Base-by-base conservation (phyloP, 2,888 invertebrate genomes). In the Chirona hameri region DNA sequence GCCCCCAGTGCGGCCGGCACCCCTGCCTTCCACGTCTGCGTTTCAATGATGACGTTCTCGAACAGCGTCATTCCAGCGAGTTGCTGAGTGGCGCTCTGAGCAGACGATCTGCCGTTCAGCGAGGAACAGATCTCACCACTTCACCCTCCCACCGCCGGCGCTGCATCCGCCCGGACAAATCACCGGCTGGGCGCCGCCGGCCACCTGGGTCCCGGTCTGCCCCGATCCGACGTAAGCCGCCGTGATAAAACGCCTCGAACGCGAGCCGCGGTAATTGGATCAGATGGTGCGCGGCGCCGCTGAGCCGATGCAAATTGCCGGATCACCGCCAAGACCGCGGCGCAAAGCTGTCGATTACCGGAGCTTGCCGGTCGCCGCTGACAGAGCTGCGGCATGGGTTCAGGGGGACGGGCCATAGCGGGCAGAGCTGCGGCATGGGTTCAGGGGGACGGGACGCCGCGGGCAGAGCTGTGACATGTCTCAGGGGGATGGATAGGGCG, bases 221-320 rank as follows among this genome's bases (percentile, higher is more conserved):
- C 27, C 24, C 21, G 72, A 7, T 31, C 72, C 29, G 31, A 31
- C 72, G 39, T 76, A 76, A 76, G 76, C 76, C 76, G 76, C 27
- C 76, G 24, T 24, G 76, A 76, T 76, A 76, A 76, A 46, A 76
- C 76, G 76, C 39, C 76, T 2, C 18, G 29, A 15, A 4, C 27
- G 4, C 18, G 4, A 7, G 2, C 39, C 46, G 76, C 76, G 24
- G 46, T 46, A 76, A 76, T 76, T 76, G 76, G 76, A 76, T 76
- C 76, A 46, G 76, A 76, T 46, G 76, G 76, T 24, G 46, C 1
- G 18, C 39, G 76, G 10, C 46, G 46, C 18, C 39, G 76, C 76
- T 76, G 76, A 76, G 39, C 76, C 76, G 76, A 76, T 76, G 76
- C 76, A 76, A 76, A 76, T 76, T 76, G 76, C 39, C 46, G 76